Evolutionary conservation across 37 sponge, comb jelly and placozoan species (phyloP), one percentile per base, ranked within the genome.

Genomic region (Chondrosia reniformis): DNA sequence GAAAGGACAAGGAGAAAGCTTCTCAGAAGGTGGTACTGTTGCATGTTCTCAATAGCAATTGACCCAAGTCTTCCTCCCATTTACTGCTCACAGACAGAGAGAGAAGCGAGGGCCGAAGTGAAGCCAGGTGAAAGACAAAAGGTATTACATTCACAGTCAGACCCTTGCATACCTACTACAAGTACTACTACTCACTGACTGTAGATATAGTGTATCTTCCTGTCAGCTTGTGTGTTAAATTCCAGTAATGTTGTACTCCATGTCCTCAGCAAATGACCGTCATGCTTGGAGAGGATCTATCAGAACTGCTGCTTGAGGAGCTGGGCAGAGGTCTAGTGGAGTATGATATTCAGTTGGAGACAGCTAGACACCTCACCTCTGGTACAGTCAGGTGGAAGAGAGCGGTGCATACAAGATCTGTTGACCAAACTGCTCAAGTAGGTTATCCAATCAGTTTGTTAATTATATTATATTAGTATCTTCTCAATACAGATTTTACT

Each of bases 301-400:
- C 81, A 22, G 82, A 87, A 21, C 49, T 34, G 9, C 55, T 91
- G 25, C 84, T 91, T 88, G 44, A 55, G 7, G 74, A 63, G 31
- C 46, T 91, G 39, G 52, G 42, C 30, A 39, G 33, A 19, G 41
- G 59, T 61, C 33, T 91, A 75, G 46, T 40, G 30, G 78, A 69
- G 19, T 19, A 67, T 24, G 82, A 77, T 0, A 88, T 91, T 13
- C 46, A 1, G 17, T 81, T 87, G 55, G 56, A 56, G 5, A 28
- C 84, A n/a, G 54, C 52, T 17, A 52, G 31, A 17, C 43, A 46
- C 28, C 34, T 7, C 4, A 38, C 63, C 0, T 78, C 84, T 13
- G 80, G 72, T 30, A 74, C 71, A 39, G 82, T 91, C 28, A 21
- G 55, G 7, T 91, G 92, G 92, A 72, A 55, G 41, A 71, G 92